Evolutionary conservation across 2,113 vertebrate species (phyloP), one percentile per base, ranked within the genome.

Genomic region (Puffinus mauretanicus): DNA sequence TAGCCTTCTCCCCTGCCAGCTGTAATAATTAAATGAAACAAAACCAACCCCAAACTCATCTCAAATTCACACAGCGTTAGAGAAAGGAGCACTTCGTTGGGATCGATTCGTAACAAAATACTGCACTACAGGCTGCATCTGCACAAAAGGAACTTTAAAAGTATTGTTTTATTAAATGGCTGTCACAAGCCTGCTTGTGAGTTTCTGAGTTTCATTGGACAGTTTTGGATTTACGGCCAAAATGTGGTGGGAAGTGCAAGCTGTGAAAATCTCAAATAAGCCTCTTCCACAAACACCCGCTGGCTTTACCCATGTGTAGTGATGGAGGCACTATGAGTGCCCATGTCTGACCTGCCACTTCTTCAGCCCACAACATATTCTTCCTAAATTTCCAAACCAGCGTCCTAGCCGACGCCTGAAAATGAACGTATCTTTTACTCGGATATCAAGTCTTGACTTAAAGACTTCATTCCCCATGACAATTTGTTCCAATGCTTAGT

Each of bases 281-380:
- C 11, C n/a, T 57, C 15, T 72, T 86, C 12, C 27, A 72, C 24
- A 64, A 78, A 2, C 18, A 84, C 4, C 4, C 22, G 81, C 22
- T 0, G 3, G 2, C 30, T 73, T 83, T 49, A 77, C 9, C 1
- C 1, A 15, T 7, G 5, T n/a, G 9, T 67, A 40, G 32, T 40
- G 24, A 40, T 4, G 16, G 10, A 3, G 8, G 27, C 10, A 20
- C 24, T 49, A 36, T 3, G 16, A 14, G 7, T 16, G 6, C 6
- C 10, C 6, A 10, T 6, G 30, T 19, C 6, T 38, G 83, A 82
- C n/a, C 62, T 52, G 27, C 13, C 9, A 12, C 9, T 78, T 73
- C 40, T 58, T 75, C 38, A 84, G 29, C 51, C 26, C 18, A 22
- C 30, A 64, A 25, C 13, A 24, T 36, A 61, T 54, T 84, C 38